Evolutionary conservation across 2,888 invertebrate species (phyloP).

Genomic region (Ochropleura plecta): DNA sequence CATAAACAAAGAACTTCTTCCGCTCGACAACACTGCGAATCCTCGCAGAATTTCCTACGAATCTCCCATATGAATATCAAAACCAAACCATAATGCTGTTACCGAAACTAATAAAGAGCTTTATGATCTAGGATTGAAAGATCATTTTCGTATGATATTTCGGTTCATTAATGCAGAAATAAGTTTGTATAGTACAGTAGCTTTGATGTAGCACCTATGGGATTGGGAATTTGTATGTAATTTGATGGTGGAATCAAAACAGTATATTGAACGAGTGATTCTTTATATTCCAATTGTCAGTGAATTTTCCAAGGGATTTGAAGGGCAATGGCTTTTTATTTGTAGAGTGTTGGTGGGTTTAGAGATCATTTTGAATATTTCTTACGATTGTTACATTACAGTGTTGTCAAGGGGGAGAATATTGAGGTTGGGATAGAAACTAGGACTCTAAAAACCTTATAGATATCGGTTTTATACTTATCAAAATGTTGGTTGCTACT

Average conservation of each 20-base stretch:
- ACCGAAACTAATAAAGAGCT: slow-evolving; percentile 27
- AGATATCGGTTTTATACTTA: background rate
- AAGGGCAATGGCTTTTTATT: slow-evolving; percentile 29
- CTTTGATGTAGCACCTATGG: slow-evolving; percentile 79
- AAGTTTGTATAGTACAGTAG: slow-evolving; percentile 62
- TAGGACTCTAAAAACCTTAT: background rate
- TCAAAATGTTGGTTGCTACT: background rate
- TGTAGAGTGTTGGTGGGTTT: slow-evolving; percentile 13
- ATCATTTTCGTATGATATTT: slow-evolving; percentile 50
- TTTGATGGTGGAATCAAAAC: slow-evolving; percentile 79
- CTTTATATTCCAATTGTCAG: slow-evolving; percentile 59
- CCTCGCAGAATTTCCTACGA: slow-evolving; percentile 53
- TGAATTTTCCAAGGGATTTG: slow-evolving; percentile 54
- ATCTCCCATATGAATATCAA: slow-evolving; percentile 44
- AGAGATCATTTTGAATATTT: background rate
- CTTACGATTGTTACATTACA: background rate
- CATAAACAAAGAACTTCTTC: slow-evolving; percentile 53
- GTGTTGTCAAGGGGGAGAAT: background rate
- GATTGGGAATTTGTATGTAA: slow-evolving; percentile 75
- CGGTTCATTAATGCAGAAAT: slow-evolving; percentile 41
- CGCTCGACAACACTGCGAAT: slow-evolving; percentile 51
- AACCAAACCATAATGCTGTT: slow-evolving; percentile 18
- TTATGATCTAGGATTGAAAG: slow-evolving; percentile 31
- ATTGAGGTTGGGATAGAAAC: background rate
- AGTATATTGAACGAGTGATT: slow-evolving; percentile 65